Conservation (phyloP, 2,113 vertebrate species). For the Leucopsar rothschildi region DNA sequence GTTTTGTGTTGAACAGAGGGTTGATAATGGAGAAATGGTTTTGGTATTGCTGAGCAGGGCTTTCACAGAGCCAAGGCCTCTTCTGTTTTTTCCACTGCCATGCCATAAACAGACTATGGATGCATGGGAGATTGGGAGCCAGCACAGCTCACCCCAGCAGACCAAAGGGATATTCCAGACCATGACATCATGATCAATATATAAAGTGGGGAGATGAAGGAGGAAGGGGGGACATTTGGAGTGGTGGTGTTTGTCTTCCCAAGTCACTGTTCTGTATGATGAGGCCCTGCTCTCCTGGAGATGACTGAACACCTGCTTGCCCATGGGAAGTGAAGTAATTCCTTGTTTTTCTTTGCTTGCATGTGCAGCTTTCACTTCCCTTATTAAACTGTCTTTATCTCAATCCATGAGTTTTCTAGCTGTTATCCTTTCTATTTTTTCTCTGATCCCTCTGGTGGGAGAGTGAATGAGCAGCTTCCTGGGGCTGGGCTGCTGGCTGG, state of each 20-base stretch:
- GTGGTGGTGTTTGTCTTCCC: neutral
- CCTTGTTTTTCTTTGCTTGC: neutral
- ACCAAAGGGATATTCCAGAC: neutral
- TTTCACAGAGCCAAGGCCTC: neutral
- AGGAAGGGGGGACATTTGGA: neutral
- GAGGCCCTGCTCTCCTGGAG: neutral
- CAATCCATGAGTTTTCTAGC: neutral
- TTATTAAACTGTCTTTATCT: neutral
- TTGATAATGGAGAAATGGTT: neutral
- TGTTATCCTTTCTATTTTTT: neutral
- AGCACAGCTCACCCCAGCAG: neutral
- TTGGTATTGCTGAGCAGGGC: neutral
- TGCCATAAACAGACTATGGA: neutral
- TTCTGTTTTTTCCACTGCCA: neutral
- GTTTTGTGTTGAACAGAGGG: neutral
- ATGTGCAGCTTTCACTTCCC: neutral
- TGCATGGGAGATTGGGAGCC: neutral
- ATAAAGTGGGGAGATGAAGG: neutral
- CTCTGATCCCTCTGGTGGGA: neutral
- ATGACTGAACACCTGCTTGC: neutral
- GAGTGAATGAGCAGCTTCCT: rapidly evolving
- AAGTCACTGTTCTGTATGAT: neutral
- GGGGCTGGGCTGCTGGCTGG: neutral
- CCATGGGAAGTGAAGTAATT: neutral
- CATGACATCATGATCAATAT: neutral